Base-by-base conservation (phyloP, 2,888 invertebrate species). In the Gymnosoma rotundatum region DNA sequence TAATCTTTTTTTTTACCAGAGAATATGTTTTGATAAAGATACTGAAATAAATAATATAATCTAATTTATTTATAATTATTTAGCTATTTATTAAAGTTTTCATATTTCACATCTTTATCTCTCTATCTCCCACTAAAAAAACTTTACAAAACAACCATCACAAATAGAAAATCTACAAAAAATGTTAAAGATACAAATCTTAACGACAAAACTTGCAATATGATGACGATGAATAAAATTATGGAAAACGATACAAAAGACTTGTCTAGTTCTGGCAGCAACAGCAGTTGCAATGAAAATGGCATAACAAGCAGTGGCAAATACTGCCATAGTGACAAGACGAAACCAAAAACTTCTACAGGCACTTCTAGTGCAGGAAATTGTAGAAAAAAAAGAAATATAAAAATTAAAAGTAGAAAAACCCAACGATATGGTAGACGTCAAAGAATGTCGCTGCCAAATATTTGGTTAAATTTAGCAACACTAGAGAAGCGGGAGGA, bases 371-470 rank as follows among this genome's bases (percentile, higher is more conserved):
- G 54, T 20, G 4, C 25, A 12, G 45, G 25, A 21, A 63, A 20
- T 32, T 54, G 3, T 16, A 52, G 61, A n/a, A 69, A 45, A 36
- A 61, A 61, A n/a, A 63, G 20, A 45, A 54, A 52, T 36, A 4
- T 45, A 5, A 69, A 48, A 42, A 8, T 63, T 14, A 78, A 70
- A 54, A 38, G 20, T 45, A 66, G 70, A n/a, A 73, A 45, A 66
- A 42, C 12, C 45, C 83, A 86, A 78, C 85, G 86, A 48, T 82
- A 79, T 58, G 58, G 79, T 50, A 83, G 83, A 63, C 86, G 87
- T 78, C 81, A 86, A 58, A 89, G 89, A 64, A 85, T 88, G 67
- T 91, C 91, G 21, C 85, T 91, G 82, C 91, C 91, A 83, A 87
- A 88, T 86, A 87, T 88, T 86, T 75, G 87, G 81, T 86, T 86